These are phyloP conservation scores for Scatophagus argus DNA, from an alignment of 2,113 vertebrate genomes.

Conservation along the genomic window DNA sequence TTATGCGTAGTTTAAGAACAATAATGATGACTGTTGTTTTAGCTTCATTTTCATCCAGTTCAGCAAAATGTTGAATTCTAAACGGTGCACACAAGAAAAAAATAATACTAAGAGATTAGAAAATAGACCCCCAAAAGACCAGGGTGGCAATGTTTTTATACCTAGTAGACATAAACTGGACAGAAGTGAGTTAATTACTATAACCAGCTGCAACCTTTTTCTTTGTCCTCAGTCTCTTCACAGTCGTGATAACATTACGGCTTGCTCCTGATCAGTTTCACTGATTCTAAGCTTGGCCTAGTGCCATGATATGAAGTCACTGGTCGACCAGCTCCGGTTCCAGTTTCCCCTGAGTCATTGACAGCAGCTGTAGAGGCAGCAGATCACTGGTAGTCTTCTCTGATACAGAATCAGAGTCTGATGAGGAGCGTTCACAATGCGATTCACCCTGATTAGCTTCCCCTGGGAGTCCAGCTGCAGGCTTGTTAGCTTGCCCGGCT, in stretches of 20 bases:
- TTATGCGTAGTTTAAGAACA: background rate
- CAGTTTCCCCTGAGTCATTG: slow-evolving; percentile 57
- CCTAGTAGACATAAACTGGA: background rate
- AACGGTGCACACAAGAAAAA: background rate
- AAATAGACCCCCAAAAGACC: background rate
- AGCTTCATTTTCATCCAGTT: background rate
- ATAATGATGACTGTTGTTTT: background rate
- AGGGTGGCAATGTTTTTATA: background rate
- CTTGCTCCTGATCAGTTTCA: slow-evolving; percentile 8
- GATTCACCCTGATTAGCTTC: slow-evolving; percentile 16
- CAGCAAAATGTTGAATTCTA: background rate
- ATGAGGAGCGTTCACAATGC: background rate
- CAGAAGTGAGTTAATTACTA: background rate
- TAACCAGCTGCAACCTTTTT: slow-evolving; percentile 1
- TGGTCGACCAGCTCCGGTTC: slow-evolving; percentile 10
- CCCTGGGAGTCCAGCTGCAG: slow-evolving; percentile 12
- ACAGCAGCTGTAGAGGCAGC: slow-evolving; percentile 47
- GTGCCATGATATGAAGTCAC: slow-evolving; percentile 49
- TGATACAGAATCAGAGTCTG: slow-evolving; percentile 16
- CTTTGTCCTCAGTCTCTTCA: background rate
- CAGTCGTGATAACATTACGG: background rate
- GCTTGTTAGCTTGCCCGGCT: slow-evolving; percentile 19
- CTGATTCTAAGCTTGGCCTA: slow-evolving; percentile 21
- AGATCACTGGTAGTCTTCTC: slow-evolving; percentile 26
- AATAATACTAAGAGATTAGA: background rate